phyloP scores from a whole-genome alignment of 2,113 vertebrate genomes.

The Python bivittatus region DNA sequence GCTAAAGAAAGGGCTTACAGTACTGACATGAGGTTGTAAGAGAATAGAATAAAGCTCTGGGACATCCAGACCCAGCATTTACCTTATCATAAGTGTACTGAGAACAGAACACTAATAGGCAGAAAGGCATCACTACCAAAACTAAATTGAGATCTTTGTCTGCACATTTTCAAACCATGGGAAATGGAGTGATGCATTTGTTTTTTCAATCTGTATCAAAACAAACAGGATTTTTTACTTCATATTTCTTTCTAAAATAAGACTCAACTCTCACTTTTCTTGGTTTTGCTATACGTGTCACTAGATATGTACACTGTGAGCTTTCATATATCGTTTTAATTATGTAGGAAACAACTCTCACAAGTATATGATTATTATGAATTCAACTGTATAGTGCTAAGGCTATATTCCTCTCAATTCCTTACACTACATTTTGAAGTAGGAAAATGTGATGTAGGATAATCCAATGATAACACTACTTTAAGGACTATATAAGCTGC shows the following conservation, averaged over 20 bases:
- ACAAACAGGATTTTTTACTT: conserved; percentile 2
- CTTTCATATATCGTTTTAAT: conserved; percentile 47
- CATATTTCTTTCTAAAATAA: conserved; percentile 10
- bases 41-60: background rate
- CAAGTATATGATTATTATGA: conserved; percentile 11
- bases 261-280: conserved; percentile 39
- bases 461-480: background rate
- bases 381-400: background rate
- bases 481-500: background rate
- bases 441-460: background rate
- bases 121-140: background rate
- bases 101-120: background rate
- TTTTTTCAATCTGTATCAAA: background rate
- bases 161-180: background rate
- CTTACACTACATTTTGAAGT: background rate
- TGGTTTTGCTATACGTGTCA: conserved; percentile 45
- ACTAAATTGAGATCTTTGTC: background rate
- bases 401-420: background rate
- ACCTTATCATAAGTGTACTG: background rate
- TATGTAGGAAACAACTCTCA: conserved; percentile 44
- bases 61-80: background rate
- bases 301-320: conserved; percentile 41
- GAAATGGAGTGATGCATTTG: background rate
- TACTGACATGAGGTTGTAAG: background rate
- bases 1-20: background rate